Percentiles rank a stretch among this genome's conserved stretches.
These are phyloP conservation scores for Aleiodes leptofemur DNA, from an alignment of 2,888 invertebrate genomes.

Conservation along the genomic window DNA sequence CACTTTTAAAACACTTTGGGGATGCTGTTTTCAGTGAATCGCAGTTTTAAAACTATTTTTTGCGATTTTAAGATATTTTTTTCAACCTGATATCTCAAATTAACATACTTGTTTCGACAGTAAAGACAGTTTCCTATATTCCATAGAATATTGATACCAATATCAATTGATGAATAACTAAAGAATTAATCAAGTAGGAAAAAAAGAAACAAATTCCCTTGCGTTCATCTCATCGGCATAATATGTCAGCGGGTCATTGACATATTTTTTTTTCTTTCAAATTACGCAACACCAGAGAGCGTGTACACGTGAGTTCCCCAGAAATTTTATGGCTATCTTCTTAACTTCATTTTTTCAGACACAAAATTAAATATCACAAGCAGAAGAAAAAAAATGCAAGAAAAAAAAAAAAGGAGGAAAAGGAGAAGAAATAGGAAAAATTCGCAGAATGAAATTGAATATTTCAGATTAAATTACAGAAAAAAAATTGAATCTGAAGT, in stretches of 20 bases:
- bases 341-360: not conserved
- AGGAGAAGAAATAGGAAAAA: too few relatives aligned
- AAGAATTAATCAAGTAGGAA: not conserved
- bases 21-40: too few relatives aligned
- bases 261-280: conserved; percentile 3
- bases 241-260: conserved; percentile 20
- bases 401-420: not conserved
- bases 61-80: too few relatives aligned
- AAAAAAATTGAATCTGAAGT: too few relatives aligned
- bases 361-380: not conserved
- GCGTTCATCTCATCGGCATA: not conserved
- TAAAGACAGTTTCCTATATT: not conserved
- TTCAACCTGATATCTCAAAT: too few relatives aligned
- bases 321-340: not conserved
- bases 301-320: conserved; percentile 12
- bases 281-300: conserved; percentile 11
- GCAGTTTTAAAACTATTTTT: too few relatives aligned
- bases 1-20: too few relatives aligned
- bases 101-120: too few relatives aligned
- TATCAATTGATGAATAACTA: too few relatives aligned
- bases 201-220: not conserved
- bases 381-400: not conserved
- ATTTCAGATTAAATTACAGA: too few relatives aligned
- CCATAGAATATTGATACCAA: not conserved
- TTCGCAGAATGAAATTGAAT: too few relatives aligned